phyloP scores from a whole-genome alignment of 1,140 invertebrate species.

The Dreissena polymorpha region DNA sequence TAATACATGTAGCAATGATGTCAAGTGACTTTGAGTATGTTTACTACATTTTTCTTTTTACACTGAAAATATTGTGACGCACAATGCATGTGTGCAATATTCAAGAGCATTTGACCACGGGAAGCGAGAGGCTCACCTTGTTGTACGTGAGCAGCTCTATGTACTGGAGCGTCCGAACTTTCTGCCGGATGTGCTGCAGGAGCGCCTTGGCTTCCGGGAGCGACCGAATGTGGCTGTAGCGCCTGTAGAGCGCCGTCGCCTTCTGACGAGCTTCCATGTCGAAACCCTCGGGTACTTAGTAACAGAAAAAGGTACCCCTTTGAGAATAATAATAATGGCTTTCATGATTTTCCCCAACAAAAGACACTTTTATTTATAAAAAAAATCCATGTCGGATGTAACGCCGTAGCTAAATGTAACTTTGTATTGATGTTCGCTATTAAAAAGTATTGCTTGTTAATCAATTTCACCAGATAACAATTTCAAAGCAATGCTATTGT shows the following conservation, averaged over 20 bases:
- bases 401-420: no score
- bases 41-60: no score
- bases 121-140: slow-evolving; percentile 15
- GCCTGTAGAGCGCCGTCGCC: slow-evolving; percentile 56
- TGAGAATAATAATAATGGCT: neutral
- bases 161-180: slow-evolving; percentile 46
- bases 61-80: no score
- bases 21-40: no score
- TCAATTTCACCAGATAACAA: no score
- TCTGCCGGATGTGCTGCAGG: slow-evolving; percentile 36
- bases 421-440: no score
- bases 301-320: neutral
- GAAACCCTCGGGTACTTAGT: slow-evolving; percentile 39
- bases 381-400: no score
- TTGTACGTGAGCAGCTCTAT: slow-evolving; percentile 57
- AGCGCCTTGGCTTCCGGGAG: slow-evolving; percentile 50
- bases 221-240: slow-evolving; percentile 51
- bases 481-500: no score
- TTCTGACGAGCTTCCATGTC: slow-evolving; percentile 46
- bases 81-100: no score
- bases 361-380: neutral
- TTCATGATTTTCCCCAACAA: neutral
- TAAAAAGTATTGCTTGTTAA: no score
- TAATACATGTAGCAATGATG: no score
- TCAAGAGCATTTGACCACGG: no score